Conservation (phyloP, 2,113 vertebrate genomes). For the Atlantisia rogersi region DNA sequence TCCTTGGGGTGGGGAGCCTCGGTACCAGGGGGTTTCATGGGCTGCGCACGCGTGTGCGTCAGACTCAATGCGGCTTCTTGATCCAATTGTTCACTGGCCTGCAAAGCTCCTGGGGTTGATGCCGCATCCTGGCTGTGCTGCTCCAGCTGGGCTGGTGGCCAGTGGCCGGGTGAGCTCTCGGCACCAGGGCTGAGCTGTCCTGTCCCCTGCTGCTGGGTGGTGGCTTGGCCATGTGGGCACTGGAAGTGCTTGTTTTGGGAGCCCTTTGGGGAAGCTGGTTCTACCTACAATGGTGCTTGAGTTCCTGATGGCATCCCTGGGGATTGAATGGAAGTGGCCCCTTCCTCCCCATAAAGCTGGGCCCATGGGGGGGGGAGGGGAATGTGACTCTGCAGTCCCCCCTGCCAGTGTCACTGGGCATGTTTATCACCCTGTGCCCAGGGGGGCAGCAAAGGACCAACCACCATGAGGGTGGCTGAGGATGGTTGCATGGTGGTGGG, state of each 20-base stretch:
- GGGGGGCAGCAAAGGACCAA: neutral
- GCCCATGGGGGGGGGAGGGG: neutral
- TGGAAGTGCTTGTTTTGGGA: neutral
- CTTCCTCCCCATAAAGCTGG: no score
- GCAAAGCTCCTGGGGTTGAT: rapidly evolving
- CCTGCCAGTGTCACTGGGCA: rapidly evolving
- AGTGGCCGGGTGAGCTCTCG: rapidly evolving
- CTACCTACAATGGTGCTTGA: neutral
- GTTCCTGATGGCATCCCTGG: neutral
- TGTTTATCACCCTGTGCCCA: neutral
- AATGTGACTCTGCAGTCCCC: rapidly evolving
- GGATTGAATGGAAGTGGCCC: neutral
- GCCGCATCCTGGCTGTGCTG: rapidly evolving
- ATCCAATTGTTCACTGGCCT: neutral
- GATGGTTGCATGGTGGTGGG: neutral
- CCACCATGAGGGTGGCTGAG: neutral
- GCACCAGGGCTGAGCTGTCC: neutral
- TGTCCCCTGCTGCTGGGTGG: rapidly evolving
- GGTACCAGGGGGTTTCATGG: rapidly evolving
- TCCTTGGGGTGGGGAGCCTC: rapidly evolving
- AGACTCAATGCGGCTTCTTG: neutral
- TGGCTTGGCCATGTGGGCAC: rapidly evolving
- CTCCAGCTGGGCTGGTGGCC: neutral
- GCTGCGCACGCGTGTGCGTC: rapidly evolving
- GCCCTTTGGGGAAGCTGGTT: neutral